Percentiles rank a stretch among this genome's conserved stretches.
phyloP scores from a whole-genome alignment of 2,888 invertebrate genomes.

The Diarsia brunnea region DNA sequence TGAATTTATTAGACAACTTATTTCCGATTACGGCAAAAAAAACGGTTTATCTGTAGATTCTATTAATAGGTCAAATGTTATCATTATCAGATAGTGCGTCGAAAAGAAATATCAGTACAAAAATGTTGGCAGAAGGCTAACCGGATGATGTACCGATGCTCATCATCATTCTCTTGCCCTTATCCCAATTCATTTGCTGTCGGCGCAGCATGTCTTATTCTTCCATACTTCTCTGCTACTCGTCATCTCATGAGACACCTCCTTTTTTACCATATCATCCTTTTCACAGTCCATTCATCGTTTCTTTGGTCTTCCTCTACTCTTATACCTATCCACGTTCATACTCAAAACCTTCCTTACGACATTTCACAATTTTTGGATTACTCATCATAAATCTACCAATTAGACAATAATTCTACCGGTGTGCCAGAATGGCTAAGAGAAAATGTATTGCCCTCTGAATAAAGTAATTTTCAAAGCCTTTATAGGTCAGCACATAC shows the following conservation, averaged over 20 bases:
- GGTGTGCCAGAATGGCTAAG: background rate
- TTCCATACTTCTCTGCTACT: no score
- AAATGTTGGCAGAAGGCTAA: background rate
- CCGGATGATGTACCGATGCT: background rate
- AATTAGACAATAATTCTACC: background rate
- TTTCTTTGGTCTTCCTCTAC: no score
- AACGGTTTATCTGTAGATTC: background rate
- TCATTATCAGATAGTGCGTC: background rate
- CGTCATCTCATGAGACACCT: no score
- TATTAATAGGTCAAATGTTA: background rate
- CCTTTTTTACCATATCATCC: no score
- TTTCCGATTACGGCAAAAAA: conserved; percentile 12
- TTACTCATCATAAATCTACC: background rate
- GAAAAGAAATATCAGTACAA: background rate
- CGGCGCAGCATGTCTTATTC: no score
- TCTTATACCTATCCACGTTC: no score
- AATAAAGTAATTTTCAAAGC: background rate
- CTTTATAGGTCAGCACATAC: background rate
- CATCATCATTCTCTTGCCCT: background rate
- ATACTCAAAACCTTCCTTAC: no score
- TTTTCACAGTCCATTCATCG: no score
- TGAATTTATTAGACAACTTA: conserved; percentile 3
- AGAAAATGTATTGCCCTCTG: no score
- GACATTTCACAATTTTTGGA: no score
- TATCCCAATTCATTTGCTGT: no score